Conservation (phyloP, 2,113 vertebrate genomes). For the Mirza zaza region DNA sequence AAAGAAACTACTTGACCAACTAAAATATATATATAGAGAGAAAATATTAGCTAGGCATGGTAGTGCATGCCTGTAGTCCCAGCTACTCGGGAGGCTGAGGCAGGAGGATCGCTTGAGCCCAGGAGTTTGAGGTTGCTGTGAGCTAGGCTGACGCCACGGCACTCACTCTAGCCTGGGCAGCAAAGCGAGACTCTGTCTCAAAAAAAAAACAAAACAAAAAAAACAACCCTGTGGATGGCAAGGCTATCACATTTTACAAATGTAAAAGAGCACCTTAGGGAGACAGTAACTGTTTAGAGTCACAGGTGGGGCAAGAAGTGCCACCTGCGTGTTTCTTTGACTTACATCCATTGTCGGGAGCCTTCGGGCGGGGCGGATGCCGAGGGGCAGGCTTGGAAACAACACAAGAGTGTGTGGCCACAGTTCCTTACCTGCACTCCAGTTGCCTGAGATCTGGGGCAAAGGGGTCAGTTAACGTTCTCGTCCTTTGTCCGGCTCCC, state of each 20-base stretch:
- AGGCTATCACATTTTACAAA: no score
- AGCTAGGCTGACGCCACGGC: no score
- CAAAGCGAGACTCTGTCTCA: no score
- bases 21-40: no score
- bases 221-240: background rate
- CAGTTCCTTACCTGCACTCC: background rate
- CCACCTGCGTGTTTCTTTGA: background rate
- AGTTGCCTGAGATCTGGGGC: fast-evolving
- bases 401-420: fast-evolving
- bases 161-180: no score
- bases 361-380: background rate
- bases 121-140: no score
- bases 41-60: no score
- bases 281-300: background rate
- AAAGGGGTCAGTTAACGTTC: fast-evolving
- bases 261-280: background rate
- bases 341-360: background rate
- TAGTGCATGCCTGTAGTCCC: no score
- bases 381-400: background rate
- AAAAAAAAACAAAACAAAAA: no score
- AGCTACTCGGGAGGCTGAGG: no score
- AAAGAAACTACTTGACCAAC: no score
- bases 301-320: background rate
- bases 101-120: no score
- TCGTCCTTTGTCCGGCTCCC: background rate